Percentiles rank a stretch among this genome's conserved stretches.
Evolutionary conservation across 2,888 invertebrate genomes (phyloP).

Genomic region (Temnothorax ravouxi): DNA sequence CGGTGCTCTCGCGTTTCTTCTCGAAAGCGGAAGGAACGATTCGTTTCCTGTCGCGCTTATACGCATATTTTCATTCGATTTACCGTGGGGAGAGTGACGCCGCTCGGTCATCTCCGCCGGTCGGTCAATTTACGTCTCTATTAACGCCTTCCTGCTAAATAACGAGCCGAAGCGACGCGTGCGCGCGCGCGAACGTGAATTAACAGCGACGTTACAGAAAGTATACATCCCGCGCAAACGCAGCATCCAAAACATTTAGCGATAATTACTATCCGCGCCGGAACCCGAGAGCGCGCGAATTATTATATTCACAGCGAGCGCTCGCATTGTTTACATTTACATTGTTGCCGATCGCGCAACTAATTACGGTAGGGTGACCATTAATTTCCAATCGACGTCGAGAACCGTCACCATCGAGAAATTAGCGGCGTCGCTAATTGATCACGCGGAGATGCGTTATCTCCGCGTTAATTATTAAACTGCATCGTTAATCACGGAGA

Average conservation of each 20-base stretch:
- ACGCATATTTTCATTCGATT: constrained; percentile 44
- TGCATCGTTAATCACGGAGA: constrained; percentile 38
- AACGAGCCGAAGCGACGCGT: constrained; percentile 35
- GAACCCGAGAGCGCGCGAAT: constrained; percentile 26
- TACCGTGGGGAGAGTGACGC: constrained; percentile 24
- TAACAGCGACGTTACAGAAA: constrained; percentile 21
- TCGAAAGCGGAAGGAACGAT: neutral
- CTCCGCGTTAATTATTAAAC: constrained; percentile 36
- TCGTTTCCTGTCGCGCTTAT: constrained; percentile 8
- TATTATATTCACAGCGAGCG: constrained; percentile 18
- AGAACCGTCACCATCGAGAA: constrained; percentile 36
- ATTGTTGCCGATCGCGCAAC: constrained; percentile 33
- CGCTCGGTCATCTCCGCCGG: constrained; percentile 41
- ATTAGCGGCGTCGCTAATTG: constrained; percentile 47
- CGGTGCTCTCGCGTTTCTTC: neutral
- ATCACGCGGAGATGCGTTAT: constrained; percentile 34
- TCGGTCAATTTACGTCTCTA: constrained; percentile 49
- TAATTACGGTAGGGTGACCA: constrained; percentile 21
- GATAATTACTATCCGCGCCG: constrained; percentile 14
- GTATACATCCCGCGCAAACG: neutral
- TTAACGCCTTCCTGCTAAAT: constrained; percentile 53
- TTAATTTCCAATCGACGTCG: constrained; percentile 50
- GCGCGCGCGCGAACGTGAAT: neutral
- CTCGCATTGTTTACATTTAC: constrained; percentile 35
- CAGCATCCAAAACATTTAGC: constrained; percentile 26